phyloP scores from a whole-genome alignment of 2,888 invertebrate species.

The Apodemia mormo region DNA sequence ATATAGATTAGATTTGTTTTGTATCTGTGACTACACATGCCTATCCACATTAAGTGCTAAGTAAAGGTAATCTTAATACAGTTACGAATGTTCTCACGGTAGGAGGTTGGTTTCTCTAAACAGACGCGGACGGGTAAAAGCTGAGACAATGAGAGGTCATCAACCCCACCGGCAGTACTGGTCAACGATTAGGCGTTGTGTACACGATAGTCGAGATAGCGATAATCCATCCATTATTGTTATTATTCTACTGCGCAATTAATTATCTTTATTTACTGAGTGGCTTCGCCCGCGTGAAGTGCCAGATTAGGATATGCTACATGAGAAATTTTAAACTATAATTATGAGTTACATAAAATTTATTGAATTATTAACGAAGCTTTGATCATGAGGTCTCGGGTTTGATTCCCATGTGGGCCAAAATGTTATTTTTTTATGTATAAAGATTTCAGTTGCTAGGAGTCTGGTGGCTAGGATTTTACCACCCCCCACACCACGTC shows the following conservation, averaged over 20 bases:
- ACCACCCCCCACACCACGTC: no score
- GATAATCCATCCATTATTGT: not conserved
- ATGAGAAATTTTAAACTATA: no score
- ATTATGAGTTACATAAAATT: no score
- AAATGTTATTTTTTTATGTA: no score
- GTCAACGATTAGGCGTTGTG: slow-evolving; percentile 21
- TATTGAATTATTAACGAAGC: no score
- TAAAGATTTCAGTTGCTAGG: no score
- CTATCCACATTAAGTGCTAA: slow-evolving; percentile 3
- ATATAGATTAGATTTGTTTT: no score
- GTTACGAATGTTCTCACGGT: slow-evolving; percentile 36
- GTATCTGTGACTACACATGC: no score
- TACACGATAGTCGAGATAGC: slow-evolving; percentile 5
- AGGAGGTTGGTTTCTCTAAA: slow-evolving; percentile 20
- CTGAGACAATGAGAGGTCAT: slow-evolving; percentile 46
- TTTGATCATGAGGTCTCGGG: no score
- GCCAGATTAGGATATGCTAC: not conserved
- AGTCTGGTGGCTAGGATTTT: no score
- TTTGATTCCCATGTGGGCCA: no score
- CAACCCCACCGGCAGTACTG: slow-evolving; percentile 39
- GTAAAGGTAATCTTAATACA: slow-evolving; percentile 21
- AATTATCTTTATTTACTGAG: not conserved
- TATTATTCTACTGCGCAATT: not conserved
- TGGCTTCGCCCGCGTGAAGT: not conserved
- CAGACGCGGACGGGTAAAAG: slow-evolving; percentile 18